Conservation (phyloP, 2,113 vertebrate genomes). For the Megaptera novaeangliae region DNA sequence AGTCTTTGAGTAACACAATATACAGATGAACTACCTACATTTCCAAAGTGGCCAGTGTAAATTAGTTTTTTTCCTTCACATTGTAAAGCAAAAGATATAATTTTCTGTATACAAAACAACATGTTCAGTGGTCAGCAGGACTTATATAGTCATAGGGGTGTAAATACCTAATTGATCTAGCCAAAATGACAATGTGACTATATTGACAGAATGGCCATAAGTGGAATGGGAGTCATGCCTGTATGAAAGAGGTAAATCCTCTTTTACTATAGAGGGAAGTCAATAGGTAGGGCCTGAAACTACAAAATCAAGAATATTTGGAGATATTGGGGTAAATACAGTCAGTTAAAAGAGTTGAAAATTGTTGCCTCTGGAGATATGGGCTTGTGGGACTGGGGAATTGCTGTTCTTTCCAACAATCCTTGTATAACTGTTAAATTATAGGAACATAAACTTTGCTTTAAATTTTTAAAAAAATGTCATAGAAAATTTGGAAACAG, state of each 20-base stretch:
- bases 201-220: neutral
- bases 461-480: neutral
- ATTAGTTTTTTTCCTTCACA: neutral
- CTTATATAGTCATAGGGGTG: neutral
- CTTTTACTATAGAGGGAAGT: neutral
- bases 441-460: neutral
- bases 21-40: neutral
- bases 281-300: neutral
- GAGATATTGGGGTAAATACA: neutral
- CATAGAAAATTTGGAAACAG: neutral
- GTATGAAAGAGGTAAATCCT: neutral
- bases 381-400: neutral
- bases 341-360: neutral
- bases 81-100: neutral
- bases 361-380: neutral
- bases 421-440: neutral
- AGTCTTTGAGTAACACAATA: neutral
- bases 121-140: neutral
- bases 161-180: neutral
- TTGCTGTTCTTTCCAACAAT: neutral
- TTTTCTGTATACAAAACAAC: neutral
- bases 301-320: slow-evolving; percentile 23
- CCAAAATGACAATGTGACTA: neutral
- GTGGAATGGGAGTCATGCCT: neutral
- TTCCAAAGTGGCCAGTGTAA: neutral